Evolutionary conservation across 2,113 vertebrate genomes (phyloP).

Genomic region (Ginglymostoma cirratum): DNA sequence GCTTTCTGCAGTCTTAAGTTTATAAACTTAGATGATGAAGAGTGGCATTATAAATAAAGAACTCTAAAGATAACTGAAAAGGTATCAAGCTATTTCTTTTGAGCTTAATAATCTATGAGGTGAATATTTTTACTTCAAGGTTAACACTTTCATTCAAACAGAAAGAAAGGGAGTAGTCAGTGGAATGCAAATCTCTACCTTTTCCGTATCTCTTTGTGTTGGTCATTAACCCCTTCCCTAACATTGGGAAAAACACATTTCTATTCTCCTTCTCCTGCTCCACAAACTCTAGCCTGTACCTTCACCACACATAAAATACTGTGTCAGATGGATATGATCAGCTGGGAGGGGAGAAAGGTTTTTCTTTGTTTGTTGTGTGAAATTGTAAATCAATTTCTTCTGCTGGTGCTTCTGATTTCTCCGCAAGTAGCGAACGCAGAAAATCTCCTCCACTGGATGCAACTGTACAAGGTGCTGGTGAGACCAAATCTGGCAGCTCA

Average conservation of each 20-base stretch:
- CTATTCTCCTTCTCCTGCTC: neutral
- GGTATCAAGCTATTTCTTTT: constrained; percentile 17
- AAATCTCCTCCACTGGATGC: neutral
- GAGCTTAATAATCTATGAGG: neutral
- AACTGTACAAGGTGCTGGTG: neutral
- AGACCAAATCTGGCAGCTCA: no score
- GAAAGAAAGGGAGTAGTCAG: neutral
- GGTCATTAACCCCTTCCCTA: neutral
- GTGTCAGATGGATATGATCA: neutral
- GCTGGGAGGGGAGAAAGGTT: neutral
- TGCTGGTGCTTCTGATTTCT: neutral
- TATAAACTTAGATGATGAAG: constrained; percentile 21
- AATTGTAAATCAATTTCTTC: neutral
- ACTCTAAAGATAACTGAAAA: constrained; percentile 25
- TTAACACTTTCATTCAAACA: neutral
- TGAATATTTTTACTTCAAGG: constrained; percentile 12
- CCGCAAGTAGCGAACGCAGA: neutral
- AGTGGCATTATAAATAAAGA: constrained; percentile 26
- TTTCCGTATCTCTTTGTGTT: constrained; percentile 8
- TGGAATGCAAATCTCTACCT: constrained; percentile 6
- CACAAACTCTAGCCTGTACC: neutral
- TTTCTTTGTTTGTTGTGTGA: neutral
- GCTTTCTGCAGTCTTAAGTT: constrained; percentile 3
- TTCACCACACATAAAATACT: neutral
- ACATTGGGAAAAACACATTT: neutral